Conservation (phyloP, 2,888 invertebrate genomes). For the Drosophila phalerata region DNA sequence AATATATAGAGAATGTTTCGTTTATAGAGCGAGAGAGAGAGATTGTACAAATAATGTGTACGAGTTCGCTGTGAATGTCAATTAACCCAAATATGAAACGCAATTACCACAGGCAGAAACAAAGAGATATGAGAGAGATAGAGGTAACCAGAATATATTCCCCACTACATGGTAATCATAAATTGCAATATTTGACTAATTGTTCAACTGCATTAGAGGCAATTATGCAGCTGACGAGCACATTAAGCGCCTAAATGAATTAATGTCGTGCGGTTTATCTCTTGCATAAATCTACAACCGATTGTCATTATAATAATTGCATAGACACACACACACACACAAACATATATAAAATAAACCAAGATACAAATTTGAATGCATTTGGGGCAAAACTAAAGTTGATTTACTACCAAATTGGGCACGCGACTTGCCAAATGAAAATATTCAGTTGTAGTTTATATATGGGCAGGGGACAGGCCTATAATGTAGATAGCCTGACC, state of each 20-base stretch:
- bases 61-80: conserved; percentile 25
- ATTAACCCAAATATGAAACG: conserved; percentile 35
- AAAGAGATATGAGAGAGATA: conserved; percentile 1
- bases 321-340: background rate
- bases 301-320: conserved; percentile 61
- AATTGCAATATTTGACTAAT: conserved; percentile 65
- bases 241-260: conserved; percentile 48
- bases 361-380: conserved; percentile 34
- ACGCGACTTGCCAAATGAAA: conserved; percentile 37
- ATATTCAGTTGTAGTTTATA: conserved; percentile 10
- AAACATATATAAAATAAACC: too few species aligned
- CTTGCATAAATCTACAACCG: conserved; percentile 18
- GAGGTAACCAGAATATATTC: background rate
- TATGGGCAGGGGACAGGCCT: conserved; percentile 20
- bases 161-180: conserved; percentile 20
- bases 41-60: conserved; percentile 10
- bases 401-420: conserved; percentile 46
- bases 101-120: conserved; percentile 22
- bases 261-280: conserved; percentile 50
- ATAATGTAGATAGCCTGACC: conserved; percentile 26
- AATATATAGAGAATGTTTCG: background rate
- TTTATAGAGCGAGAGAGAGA: background rate
- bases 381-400: conserved; percentile 55
- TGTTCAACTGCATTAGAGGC: conserved; percentile 72
- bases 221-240: conserved; percentile 64